Evolutionary conservation across 2,113 vertebrate genomes (phyloP).

Genomic region (Mastomys natalensis): DNA sequence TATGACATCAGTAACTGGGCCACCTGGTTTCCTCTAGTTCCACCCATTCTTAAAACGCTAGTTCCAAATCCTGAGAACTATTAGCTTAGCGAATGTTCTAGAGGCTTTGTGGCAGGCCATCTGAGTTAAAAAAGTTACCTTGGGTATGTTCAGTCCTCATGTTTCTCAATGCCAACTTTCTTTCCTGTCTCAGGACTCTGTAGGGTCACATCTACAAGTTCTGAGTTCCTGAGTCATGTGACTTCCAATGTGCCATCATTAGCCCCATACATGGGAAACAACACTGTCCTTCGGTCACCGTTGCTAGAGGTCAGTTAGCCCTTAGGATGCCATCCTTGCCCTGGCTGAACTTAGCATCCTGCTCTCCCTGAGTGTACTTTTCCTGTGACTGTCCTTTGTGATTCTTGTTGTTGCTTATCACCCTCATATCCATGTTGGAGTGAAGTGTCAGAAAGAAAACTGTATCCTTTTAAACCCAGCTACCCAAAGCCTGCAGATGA

Average conservation of each 20-base stretch:
- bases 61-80: background rate
- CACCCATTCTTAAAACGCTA: background rate
- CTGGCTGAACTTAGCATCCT: fast-evolving
- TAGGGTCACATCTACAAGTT: background rate
- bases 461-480: background rate
- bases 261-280: background rate
- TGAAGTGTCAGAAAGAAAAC: background rate
- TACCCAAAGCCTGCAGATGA: background rate
- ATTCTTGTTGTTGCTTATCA: background rate
- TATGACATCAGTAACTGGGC: background rate
- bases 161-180: background rate
- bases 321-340: background rate
- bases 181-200: background rate
- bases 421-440: too few species aligned
- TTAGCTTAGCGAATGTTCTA: background rate
- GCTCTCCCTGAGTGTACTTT: background rate
- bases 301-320: background rate
- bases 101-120: background rate
- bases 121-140: background rate
- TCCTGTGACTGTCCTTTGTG: background rate
- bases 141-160: background rate
- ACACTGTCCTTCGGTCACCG: too few species aligned
- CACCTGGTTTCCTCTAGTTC: background rate
- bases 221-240: background rate
- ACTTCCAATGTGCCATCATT: background rate